phyloP scores from a whole-genome alignment of 2,113 vertebrate species.

The Channa argus region DNA sequence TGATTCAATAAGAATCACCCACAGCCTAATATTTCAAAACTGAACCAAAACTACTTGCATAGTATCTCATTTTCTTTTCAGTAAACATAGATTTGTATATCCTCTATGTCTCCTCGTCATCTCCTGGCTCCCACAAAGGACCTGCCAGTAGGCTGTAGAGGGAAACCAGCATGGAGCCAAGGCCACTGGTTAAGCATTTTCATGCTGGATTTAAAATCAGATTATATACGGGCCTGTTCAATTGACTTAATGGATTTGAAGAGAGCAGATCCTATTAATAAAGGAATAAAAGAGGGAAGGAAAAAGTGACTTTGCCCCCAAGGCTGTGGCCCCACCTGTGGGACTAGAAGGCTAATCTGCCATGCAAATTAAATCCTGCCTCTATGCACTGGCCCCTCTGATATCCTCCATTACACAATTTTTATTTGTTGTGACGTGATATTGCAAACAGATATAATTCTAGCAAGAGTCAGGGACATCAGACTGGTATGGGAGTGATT shows the following conservation, averaged over 20 bases:
- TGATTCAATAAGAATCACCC: background rate
- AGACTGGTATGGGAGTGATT: constrained; percentile 91
- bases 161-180: constrained; percentile 60
- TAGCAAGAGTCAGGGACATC: constrained; percentile 86
- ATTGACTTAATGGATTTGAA: constrained; percentile 98
- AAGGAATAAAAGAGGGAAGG: constrained; percentile 78
- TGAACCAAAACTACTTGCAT: background rate
- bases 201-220: constrained; percentile 94
- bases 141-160: constrained; percentile 28
- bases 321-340: constrained; percentile 91
- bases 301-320: constrained; percentile 83
- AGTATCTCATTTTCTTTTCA: constrained; percentile 4
- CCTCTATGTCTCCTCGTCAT: background rate
- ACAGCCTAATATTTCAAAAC: background rate
- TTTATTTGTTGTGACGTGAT: constrained; percentile 96
- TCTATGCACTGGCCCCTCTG: constrained; percentile 92
- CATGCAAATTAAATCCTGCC: constrained; percentile 99
- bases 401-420: constrained; percentile 96
- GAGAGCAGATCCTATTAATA: constrained; percentile 97
- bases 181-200: constrained; percentile 88
- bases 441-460: constrained; percentile 90
- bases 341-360: constrained; percentile 97
- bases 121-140: constrained; percentile 22
- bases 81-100: constrained; percentile 20
- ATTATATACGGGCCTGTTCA: constrained; percentile 93